phyloP scores from a whole-genome alignment of 2,113 vertebrate genomes.

The Antigone vipio region DNA sequence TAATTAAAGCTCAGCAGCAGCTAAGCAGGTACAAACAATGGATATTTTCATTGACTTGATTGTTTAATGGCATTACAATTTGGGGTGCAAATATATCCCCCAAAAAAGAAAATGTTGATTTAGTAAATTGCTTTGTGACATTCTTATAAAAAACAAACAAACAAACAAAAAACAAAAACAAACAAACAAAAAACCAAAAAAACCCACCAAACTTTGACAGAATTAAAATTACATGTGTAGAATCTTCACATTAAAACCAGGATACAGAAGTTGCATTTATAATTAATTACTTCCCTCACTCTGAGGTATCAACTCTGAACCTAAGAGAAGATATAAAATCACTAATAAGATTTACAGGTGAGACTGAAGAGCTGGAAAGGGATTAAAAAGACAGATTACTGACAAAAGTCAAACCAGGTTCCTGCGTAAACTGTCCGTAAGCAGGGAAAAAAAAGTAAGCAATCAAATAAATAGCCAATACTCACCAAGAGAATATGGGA shows the following conservation, averaged over 20 bases:
- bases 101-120: neutral
- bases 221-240: neutral
- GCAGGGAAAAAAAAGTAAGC: neutral
- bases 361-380: neutral
- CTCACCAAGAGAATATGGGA: neutral
- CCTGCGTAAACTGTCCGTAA: neutral
- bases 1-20: neutral
- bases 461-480: neutral
- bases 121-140: neutral
- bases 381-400: neutral
- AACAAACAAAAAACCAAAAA: no score
- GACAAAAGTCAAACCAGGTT: neutral
- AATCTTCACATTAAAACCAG: neutral
- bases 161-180: neutral
- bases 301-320: neutral
- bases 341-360: neutral
- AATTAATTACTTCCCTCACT: neutral
- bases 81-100: neutral
- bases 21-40: neutral
- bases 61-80: neutral
- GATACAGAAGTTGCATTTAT: neutral
- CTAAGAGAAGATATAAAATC: neutral
- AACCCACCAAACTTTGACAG: neutral
- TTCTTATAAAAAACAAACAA: neutral
- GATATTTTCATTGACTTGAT: neutral